Evolutionary conservation across 2,113 vertebrate genomes (phyloP).

Genomic region (Nasalis larvatus): DNA sequence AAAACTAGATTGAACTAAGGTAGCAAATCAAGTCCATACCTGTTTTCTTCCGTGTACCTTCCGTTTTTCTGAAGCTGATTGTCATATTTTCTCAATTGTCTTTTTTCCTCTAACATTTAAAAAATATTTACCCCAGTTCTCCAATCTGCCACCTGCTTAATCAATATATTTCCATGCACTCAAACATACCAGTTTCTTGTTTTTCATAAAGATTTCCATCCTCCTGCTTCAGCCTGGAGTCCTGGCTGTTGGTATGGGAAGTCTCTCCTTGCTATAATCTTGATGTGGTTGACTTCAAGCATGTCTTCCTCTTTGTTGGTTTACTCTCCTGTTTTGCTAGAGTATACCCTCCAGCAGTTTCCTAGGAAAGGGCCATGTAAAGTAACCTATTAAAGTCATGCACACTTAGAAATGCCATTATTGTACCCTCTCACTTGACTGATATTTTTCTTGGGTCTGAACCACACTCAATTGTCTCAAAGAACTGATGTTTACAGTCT

Average conservation of each 20-base stretch:
- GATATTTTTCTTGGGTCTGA: not conserved
- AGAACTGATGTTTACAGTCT: no score
- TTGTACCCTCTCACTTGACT: not conserved
- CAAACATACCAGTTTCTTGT: not conserved
- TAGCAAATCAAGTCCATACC: not conserved
- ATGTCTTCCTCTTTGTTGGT: not conserved
- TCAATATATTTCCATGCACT: not conserved
- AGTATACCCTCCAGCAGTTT: not conserved
- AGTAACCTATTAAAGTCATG: not conserved
- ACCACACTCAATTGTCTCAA: no score
- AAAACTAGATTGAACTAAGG: not conserved
- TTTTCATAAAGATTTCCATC: no score
- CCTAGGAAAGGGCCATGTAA: not conserved
- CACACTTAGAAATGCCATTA: no score
- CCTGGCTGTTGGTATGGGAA: not conserved
- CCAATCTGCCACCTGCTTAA: not conserved
- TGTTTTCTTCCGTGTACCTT: not conserved
- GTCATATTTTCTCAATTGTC: not conserved
- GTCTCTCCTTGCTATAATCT: not conserved
- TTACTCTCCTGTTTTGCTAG: not conserved
- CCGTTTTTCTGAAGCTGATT: not conserved
- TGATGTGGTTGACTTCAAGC: not conserved
- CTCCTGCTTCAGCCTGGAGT: not conserved
- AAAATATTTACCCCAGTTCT: not conserved
- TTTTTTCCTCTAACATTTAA: not conserved